Evolutionary conservation across 2,888 invertebrate genomes (phyloP), one percentile per base, ranked within the genome.

Genomic region (Neoascia interrupta): DNA sequence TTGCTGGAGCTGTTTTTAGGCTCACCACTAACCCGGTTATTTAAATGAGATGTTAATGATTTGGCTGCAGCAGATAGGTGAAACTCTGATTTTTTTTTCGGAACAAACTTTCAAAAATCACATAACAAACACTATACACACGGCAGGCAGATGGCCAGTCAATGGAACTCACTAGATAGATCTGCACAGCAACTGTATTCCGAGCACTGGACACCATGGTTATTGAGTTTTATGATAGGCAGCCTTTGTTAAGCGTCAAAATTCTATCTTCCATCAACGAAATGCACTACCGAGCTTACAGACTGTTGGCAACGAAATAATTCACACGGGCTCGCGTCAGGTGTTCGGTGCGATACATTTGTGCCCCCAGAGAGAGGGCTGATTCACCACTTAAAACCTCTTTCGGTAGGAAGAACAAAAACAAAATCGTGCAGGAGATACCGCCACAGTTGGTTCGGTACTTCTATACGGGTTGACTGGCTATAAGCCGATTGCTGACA

Each of bases 191-290:
- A 23, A 68, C 72, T 4, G 39, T 34, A 43, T 36, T 72, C 26
- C 54, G 60, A 39, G 26, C 73, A 66, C 49, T 63, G 31, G 73
- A 79, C 54, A 79, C 79, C 79, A 79, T 79, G 28, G 49, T 79
- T 13, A 56, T 69, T 51, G 15, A 49, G 43, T 18, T 49, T 23
- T 53, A 53, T 43, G 28, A 60, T 15, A 63, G 26, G 23, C 43
- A 31, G 15, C 18, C 21, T 36, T 11, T 18, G 11, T 6, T 43
- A 31, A 39, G 19, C n/a, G n/a, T 23, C 1, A 45, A 37, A 23
- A 26, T 13, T n/a, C 3, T 21, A 23, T 15, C 36, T 36, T 34
- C 58, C 69, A 69, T 60, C 13, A 51, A 45, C n/a, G n/a, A n/a
- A 45, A 51, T 43, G 8, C 51, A 60, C 66, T 34, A 49, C 72